phyloP scores from a whole-genome alignment of 2,113 vertebrate species.

The Oplegnathus fasciatus region DNA sequence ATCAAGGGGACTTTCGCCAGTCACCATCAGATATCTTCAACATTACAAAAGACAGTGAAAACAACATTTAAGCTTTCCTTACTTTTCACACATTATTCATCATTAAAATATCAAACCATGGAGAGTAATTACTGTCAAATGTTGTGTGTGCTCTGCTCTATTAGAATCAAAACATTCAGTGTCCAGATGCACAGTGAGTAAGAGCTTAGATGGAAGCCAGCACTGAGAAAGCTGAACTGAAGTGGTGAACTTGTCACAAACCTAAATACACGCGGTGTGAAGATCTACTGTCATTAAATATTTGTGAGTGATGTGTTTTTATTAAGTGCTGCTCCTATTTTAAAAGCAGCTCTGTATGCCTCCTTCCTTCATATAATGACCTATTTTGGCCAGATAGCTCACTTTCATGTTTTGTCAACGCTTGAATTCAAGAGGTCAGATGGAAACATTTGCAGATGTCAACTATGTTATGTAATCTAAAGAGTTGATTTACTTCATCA shows the following conservation, averaged over 20 bases:
- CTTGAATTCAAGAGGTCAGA: conserved; percentile 7
- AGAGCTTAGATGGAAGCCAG: background rate
- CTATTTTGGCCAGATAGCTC: conserved; percentile 15
- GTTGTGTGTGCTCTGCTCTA: background rate
- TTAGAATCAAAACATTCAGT: background rate
- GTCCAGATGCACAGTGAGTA: background rate
- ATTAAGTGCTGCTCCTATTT: background rate
- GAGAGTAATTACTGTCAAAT: background rate
- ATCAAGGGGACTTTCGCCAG: too few relatives aligned
- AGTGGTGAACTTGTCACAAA: background rate
- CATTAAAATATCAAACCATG: background rate
- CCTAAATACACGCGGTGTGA: background rate
- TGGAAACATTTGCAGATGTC: conserved; percentile 16
- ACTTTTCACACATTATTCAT: background rate
- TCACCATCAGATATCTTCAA: background rate
- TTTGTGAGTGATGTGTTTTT: conserved; percentile 7
- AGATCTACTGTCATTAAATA: background rate
- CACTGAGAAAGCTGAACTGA: background rate
- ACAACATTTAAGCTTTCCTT: background rate
- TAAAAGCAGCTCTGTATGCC: background rate
- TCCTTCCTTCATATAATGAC: background rate
- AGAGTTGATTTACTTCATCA: background rate
- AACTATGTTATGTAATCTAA: background rate
- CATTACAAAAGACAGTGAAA: background rate
- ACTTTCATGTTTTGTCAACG: background rate